phyloP scores from a whole-genome alignment of 2,113 vertebrate genomes.

The Labeo rohita region DNA sequence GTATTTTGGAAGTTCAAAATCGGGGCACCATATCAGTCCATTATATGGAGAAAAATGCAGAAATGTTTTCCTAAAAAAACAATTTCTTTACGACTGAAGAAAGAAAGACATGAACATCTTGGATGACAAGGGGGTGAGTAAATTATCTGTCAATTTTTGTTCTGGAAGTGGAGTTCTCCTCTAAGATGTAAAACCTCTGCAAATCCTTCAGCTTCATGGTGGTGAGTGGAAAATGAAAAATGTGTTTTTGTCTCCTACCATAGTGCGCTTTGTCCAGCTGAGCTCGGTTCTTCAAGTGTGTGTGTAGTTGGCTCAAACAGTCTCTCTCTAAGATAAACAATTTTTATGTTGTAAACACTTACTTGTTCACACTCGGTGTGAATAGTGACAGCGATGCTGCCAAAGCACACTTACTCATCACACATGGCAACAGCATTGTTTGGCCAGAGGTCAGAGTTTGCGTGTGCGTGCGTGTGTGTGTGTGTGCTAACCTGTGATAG shows the following conservation, averaged over 20 bases:
- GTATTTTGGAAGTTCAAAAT: too few species aligned
- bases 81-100: too few species aligned
- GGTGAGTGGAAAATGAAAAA: slow-evolving; percentile 24
- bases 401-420: background rate
- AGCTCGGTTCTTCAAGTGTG: slow-evolving; percentile 77
- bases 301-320: slow-evolving; percentile 75
- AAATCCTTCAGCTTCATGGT: background rate
- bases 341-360: slow-evolving; percentile 24
- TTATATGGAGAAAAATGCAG: too few species aligned
- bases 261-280: slow-evolving; percentile 70
- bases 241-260: slow-evolving; percentile 74
- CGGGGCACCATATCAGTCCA: too few species aligned
- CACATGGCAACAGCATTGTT: slow-evolving; percentile 15
- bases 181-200: background rate
- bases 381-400: background rate
- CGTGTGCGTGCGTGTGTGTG: background rate
- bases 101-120: too few species aligned
- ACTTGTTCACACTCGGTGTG: background rate
- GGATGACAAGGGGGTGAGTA: too few species aligned
- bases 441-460: slow-evolving; percentile 30
- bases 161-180: background rate
- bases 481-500: slow-evolving; percentile 60
- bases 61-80: too few species aligned
- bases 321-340: slow-evolving; percentile 68
- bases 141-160: too few species aligned